Evolutionary conservation across 1,140 invertebrate species (phyloP), one percentile per base, ranked within the genome.

Genomic region (Hylaeus anthracinus): DNA sequence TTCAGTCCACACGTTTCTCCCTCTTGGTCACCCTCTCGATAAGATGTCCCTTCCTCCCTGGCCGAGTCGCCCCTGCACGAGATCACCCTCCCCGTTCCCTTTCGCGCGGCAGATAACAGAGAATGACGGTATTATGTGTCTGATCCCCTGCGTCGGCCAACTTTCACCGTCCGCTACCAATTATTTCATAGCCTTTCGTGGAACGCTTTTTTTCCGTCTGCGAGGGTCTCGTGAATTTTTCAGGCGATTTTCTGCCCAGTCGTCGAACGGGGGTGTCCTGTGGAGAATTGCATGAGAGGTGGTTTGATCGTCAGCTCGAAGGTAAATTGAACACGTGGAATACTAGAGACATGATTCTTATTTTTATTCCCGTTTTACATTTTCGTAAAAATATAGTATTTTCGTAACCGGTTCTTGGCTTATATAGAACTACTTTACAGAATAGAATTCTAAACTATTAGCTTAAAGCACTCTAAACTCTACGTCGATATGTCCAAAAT

Each of bases 61-160:
- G 80, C 55, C 55, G 77, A 71, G 69, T 77, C 81, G 60, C 53
- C 72, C 69, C 77, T 79, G 58, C 78, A 70, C 80, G 64, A 26
- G 26, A 81, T 77, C 83, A 63, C 72, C 71, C 56, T 66, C 77
- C 26, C 26, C 79, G 76, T 79, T 82, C 79, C 73, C 81, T 88
- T 80, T 86, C 84, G 72, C 81, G 26, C 81, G 74, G 67, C 84
- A 85, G 89, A 90, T 92, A 92, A 91, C 88, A 88, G 87, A 89
- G 88, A 91, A 90, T 86, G 85, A 90, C 89, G 87, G 86, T 90
- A 86, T 90, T 89, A 81, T 82, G 79, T 87, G 83, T 85, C 87
- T 84, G 82, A 90, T 90, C 86, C 88, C 75, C 78, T 81, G 83
- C 82, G 79, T 87, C 86, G 72, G 56, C 83, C 82, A 55, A 84